Evolutionary conservation across 2,113 vertebrate species (phyloP).

Genomic region (Nycticorax nycticorax): DNA sequence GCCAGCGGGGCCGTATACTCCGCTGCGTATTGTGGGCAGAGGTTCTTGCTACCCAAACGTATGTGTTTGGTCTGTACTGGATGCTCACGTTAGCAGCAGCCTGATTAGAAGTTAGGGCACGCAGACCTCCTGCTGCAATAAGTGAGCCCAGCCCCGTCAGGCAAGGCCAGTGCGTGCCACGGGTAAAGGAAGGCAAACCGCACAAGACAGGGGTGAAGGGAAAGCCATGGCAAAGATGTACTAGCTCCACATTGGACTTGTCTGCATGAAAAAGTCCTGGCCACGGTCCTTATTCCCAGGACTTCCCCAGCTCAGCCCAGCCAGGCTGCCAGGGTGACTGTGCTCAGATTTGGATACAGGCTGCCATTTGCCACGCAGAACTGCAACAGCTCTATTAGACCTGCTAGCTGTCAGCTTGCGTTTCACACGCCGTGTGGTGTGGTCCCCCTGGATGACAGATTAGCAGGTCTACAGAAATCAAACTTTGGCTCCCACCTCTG

Average conservation of each 20-base stretch:
- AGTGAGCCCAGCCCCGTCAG: background rate
- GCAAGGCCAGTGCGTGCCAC: background rate
- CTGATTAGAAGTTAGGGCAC: background rate
- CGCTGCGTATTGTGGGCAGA: background rate
- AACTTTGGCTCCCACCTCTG: background rate
- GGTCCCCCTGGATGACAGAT: background rate
- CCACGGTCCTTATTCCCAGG: background rate
- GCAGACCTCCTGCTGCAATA: background rate
- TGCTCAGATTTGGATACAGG: background rate
- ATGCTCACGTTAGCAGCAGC: background rate
- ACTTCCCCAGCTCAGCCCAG: background rate
- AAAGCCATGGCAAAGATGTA: background rate
- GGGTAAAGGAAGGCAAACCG: background rate
- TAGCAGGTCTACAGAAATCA: background rate
- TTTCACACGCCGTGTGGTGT: background rate
- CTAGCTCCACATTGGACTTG: background rate
- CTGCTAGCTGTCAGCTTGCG: background rate
- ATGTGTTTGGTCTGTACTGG: background rate
- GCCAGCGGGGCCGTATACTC: rapidly evolving
- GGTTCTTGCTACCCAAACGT: background rate
- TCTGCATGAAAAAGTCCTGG: background rate
- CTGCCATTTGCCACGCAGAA: background rate
- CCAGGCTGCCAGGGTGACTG: background rate
- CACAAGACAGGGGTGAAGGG: background rate
- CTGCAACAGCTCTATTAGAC: background rate